Base-by-base conservation (phyloP, 2,113 vertebrate species). In the Sorex fumeus region DNA sequence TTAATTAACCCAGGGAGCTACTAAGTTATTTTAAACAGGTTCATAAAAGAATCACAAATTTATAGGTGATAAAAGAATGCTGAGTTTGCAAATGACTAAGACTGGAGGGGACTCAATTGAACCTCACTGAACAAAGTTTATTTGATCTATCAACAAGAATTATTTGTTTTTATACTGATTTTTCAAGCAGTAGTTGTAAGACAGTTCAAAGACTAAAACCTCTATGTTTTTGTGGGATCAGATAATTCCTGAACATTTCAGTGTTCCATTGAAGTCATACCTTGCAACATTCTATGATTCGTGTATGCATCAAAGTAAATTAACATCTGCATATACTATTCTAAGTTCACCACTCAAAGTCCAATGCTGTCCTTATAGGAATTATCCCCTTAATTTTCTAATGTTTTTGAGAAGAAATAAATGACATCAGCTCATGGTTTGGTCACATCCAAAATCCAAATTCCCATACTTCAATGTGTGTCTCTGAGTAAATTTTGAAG, bases 71-170 rank as follows among this genome's bases (percentile, higher is more conserved):
- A 21, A 86, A 89, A 87, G 8, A 75, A 43, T 43, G 11, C 45
- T 91, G 62, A 89, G 69, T 91, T 93, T 87, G 66, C 32, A 62
- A 43, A 88, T 74, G 71, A 30, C 43, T 21, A 8, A 19, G 53
- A 72, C n/a, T 69, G 11, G 50, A 71, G 19, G 23, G 6, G 6
- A 72, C 7, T 89, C 62, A 18, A 0, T 23, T 92, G 77, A 62
- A 18, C 3, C 3, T 81, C 28, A 18, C 6, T 45, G 53, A 8
- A 28, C 75, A 25, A 75, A 81, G 10, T 53, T 87, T 66, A 50
- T 89, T 93, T 53, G 36, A 27, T 62, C 25, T 88, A 6, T 32
- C 76, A 43, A n/a, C 23, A 91, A 85, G 40, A 64, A 43, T 47
- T 32, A 34, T 77, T 92, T 67, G 3, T 6, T 23, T 81, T 89